Evolutionary conservation across 2,113 vertebrate genomes (phyloP).

Genomic region (Lophius piscatorius): DNA sequence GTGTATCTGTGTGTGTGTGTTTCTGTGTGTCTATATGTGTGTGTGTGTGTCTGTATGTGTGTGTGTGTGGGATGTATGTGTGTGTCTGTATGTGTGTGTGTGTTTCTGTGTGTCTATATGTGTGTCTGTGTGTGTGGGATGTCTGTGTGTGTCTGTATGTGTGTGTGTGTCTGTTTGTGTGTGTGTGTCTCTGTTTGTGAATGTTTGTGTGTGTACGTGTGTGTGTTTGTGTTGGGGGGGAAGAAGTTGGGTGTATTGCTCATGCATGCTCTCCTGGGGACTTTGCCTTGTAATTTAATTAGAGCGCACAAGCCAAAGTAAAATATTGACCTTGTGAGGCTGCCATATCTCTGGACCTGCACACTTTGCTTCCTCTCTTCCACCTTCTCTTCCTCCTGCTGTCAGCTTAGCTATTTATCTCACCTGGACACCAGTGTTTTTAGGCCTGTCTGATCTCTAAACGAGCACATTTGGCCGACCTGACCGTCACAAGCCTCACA

Average conservation of each 20-base stretch:
- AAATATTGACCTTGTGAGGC: slow-evolving; percentile 76
- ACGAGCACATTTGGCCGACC: slow-evolving; percentile 12
- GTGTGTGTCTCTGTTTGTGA: not conserved
- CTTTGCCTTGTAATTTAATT: slow-evolving; percentile 75
- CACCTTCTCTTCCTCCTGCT: slow-evolving; percentile 36
- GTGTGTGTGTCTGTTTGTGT: slow-evolving; percentile 3
- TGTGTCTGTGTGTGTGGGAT: slow-evolving; percentile 65
- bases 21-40: no score
- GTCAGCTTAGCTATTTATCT: slow-evolving; percentile 57
- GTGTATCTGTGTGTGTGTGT: no score
- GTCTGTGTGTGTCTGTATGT: slow-evolving; percentile 15
- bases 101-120: no score
- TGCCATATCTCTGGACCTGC: slow-evolving; percentile 66
- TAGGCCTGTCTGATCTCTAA: slow-evolving; percentile 43
- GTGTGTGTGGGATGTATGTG: no score
- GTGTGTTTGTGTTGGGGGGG: no score
- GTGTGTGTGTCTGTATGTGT: no score
- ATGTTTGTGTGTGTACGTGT: slow-evolving; percentile 29
- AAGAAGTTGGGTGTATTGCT: slow-evolving; percentile 33
- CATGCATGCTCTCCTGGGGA: slow-evolving; percentile 43
- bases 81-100: no score
- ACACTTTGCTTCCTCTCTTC: slow-evolving; percentile 24
- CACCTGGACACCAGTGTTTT: slow-evolving; percentile 2
- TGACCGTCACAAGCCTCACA: slow-evolving; percentile 21
- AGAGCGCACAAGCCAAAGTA: slow-evolving; percentile 70